phyloP scores from a whole-genome alignment of 2,888 invertebrate genomes.

The Deilephila porcellus region DNA sequence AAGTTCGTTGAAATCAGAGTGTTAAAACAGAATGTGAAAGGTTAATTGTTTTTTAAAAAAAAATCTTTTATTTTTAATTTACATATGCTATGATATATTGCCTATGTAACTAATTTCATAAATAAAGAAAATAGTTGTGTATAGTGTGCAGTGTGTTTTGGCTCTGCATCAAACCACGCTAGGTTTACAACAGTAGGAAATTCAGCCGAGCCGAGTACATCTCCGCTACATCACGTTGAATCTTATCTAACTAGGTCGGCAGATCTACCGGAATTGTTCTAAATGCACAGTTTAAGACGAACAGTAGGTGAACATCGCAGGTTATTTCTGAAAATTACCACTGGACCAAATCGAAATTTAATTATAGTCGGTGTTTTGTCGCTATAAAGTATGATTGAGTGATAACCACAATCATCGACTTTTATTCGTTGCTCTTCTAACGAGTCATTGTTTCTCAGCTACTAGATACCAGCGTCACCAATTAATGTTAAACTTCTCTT shows the following conservation, averaged over 20 bases:
- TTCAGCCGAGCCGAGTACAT: conserved; percentile 13
- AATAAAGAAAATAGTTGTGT: not conserved
- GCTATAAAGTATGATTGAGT: too few species aligned
- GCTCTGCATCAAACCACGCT: conserved; percentile 12
- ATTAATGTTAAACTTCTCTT: too few species aligned
- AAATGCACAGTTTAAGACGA: conserved; percentile 2
- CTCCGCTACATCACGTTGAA: conserved; percentile 29
- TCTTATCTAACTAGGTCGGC: conserved; percentile 29
- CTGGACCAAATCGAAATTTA: too few species aligned
- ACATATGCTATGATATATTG: not conserved
- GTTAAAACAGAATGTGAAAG: not conserved
- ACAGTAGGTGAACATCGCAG: not conserved
- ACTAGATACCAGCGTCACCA: too few species aligned
- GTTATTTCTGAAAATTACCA: too few species aligned
- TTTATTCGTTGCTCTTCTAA: too few species aligned
- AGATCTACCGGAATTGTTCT: conserved; percentile 27
- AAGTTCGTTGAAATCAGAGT: too few species aligned
- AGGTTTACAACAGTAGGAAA: conserved; percentile 18
- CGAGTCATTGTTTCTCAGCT: too few species aligned
- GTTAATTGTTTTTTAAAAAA: not conserved
- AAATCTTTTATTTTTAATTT: not conserved
- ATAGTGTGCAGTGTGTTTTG: conserved; percentile 4
- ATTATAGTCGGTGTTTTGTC: too few species aligned
- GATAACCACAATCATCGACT: too few species aligned
- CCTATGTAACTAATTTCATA: not conserved